These are phyloP conservation scores for Polypterus senegalus DNA, from an alignment of 2,113 vertebrate species.

Conservation along the genomic window DNA sequence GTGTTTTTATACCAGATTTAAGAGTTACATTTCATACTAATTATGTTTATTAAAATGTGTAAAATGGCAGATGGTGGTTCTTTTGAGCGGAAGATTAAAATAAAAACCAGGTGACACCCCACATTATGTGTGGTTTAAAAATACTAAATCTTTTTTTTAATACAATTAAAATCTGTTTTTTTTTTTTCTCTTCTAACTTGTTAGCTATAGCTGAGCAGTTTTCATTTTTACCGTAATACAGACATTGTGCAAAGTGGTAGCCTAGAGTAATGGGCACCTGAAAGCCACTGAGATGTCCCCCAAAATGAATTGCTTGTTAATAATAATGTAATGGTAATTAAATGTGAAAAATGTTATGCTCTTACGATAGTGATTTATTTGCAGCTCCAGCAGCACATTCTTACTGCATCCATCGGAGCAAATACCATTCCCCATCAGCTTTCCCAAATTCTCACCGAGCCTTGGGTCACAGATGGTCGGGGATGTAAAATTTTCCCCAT, in stretches of 20 bases:
- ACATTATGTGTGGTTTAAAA: background rate
- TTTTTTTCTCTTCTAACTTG: background rate
- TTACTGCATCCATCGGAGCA: constrained; percentile 55
- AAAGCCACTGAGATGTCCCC: constrained; percentile 20
- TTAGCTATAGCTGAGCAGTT: background rate
- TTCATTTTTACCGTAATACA: background rate
- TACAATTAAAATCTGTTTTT: background rate
- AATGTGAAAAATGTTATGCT: constrained; percentile 77
- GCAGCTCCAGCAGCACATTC: constrained; percentile 62
- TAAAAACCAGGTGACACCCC: constrained; percentile 15
- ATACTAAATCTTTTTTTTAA: background rate
- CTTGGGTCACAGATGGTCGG: constrained; percentile 94
- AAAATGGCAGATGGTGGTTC: constrained; percentile 44
- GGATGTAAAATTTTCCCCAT: constrained; percentile 93
- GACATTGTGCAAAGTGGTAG: constrained; percentile 4
- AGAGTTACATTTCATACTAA: background rate
- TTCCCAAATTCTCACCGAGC: constrained; percentile 83
- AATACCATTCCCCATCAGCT: constrained; percentile 58
- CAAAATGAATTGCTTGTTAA: constrained; percentile 59
- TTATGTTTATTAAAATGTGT: constrained; percentile 5
- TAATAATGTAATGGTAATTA: constrained; percentile 88
- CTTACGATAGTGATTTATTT: constrained; percentile 75
- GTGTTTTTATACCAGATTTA: no score
- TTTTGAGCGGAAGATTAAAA: constrained; percentile 38
- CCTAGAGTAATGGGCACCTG: constrained; percentile 24